Conservation (phyloP, 2,797 vertebrate genomes). For the Melanotaenia boesemani region DNA sequence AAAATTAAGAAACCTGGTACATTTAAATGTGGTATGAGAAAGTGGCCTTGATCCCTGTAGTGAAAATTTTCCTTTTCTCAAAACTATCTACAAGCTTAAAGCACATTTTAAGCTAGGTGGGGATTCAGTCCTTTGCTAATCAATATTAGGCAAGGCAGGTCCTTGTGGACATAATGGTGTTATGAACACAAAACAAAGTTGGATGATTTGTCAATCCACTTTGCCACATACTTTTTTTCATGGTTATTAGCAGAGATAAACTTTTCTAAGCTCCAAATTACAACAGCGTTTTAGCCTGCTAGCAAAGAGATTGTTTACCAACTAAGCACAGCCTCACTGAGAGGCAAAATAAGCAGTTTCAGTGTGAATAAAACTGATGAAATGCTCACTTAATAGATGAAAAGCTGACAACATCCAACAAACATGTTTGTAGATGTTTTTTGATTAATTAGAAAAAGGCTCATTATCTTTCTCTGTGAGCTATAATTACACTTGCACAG, state of each 20-base stretch:
- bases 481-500: conserved; percentile 47
- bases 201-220: conserved; percentile 11
- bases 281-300: conserved; percentile 9
- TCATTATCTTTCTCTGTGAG: conserved; percentile 72
- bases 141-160: conserved; percentile 24
- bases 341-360: conserved; percentile 14
- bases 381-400: conserved; percentile 29
- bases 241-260: not conserved
- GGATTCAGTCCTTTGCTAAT: conserved; percentile 38
- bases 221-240: conserved; percentile 1
- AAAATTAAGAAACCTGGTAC: conserved; percentile 24
- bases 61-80: conserved; percentile 30
- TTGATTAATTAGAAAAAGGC: conserved; percentile 20
- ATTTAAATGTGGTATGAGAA: conserved; percentile 35
- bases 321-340: conserved; percentile 12
- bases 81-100: conserved; percentile 31
- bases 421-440: conserved; percentile 23
- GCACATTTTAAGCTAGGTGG: conserved; percentile 13
- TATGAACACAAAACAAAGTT: conserved; percentile 19
- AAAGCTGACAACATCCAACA: conserved; percentile 15
- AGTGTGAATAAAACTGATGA: conserved; percentile 11
- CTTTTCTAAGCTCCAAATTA: conserved; percentile 4
- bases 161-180: conserved; percentile 17
- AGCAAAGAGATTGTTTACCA: conserved; percentile 18
- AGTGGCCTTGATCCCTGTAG: conserved; percentile 33